These are phyloP conservation scores for Carapus acus DNA, from an alignment of 2,797 vertebrate genomes.

Conservation along the genomic window DNA sequence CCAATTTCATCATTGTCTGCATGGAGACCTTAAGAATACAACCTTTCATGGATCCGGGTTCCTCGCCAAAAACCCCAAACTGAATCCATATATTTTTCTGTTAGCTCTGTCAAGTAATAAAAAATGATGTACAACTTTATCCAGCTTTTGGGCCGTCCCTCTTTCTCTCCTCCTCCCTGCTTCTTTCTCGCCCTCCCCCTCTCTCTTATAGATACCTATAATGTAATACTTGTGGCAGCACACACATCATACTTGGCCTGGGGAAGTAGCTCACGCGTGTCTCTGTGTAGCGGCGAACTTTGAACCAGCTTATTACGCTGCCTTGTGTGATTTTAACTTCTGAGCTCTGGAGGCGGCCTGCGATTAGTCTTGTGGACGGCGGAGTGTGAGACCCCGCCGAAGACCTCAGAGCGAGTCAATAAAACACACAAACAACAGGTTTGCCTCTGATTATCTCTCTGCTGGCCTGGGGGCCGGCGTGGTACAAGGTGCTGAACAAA, in stretches of 20 bases:
- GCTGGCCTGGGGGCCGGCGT: conserved; percentile 37
- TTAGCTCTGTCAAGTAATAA: conserved; percentile 22
- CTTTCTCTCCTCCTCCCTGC: too few species aligned
- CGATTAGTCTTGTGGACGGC: conserved; percentile 50
- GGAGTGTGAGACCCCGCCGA: conserved; percentile 42
- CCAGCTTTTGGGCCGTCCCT: conserved; percentile 26
- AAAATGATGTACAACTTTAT: conserved; percentile 48
- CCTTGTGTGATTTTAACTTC: conserved; percentile 38
- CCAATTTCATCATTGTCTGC: too few species aligned
- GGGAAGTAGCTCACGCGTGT: conserved; percentile 54
- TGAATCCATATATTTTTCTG: conserved; percentile 27
- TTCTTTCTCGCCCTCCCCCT: conserved; percentile 26
- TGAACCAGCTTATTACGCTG: conserved; percentile 57
- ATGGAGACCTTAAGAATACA: too few species aligned
- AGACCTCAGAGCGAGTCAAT: conserved; percentile 63
- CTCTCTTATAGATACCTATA: conserved; percentile 46
- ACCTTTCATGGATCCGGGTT: not conserved
- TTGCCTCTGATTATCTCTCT: conserved; percentile 54
- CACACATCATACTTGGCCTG: conserved; percentile 54
- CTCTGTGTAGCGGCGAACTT: conserved; percentile 50
- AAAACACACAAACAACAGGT: conserved; percentile 64
- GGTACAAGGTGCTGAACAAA: conserved; percentile 46
- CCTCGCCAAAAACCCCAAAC: conserved; percentile 21
- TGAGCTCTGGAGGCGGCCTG: conserved; percentile 31
- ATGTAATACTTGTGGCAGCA: conserved; percentile 55